Evolutionary conservation across 2,113 vertebrate genomes (phyloP).

Genomic region (Syngnathoides biaculeatus): DNA sequence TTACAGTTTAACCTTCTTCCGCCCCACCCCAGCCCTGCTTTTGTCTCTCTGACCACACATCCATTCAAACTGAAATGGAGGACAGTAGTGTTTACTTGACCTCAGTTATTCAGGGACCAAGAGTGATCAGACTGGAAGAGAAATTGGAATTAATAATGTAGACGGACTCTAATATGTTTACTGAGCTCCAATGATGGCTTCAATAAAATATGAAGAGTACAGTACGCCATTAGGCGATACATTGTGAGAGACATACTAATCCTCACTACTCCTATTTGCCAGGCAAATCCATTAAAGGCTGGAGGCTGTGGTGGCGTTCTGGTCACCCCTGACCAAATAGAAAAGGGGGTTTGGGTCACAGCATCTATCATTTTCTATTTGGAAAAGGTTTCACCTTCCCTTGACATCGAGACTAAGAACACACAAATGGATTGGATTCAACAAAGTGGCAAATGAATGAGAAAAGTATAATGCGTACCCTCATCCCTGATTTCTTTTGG

Average conservation of each 20-base stretch:
- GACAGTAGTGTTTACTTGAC: conserved; percentile 34
- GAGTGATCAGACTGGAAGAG: conserved; percentile 48
- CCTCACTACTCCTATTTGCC: background rate
- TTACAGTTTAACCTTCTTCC: conserved; percentile 27
- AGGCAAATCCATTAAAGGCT: conserved; percentile 16
- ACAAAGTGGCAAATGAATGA: conserved; percentile 19
- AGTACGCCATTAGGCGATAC: conserved; percentile 26
- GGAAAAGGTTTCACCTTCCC: conserved; percentile 29
- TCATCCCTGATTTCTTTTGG: background rate
- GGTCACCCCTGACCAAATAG: conserved; percentile 35
- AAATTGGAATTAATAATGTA: conserved; percentile 73
- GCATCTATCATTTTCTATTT: conserved; percentile 39
- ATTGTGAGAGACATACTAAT: conserved; percentile 7
- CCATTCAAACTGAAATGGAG: conserved; percentile 3
- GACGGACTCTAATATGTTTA: conserved; percentile 60
- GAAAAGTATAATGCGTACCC: conserved; percentile 10
- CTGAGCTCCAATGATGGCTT: conserved; percentile 60
- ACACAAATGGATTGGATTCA: conserved; percentile 13
- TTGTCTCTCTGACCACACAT: conserved; percentile 12
- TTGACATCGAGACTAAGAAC: conserved; percentile 16
- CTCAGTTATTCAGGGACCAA: conserved; percentile 28
- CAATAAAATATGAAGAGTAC: conserved; percentile 64
- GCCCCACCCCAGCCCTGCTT: conserved; percentile 16
- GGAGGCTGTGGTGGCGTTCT: conserved; percentile 8
- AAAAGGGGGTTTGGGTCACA: conserved; percentile 27